Conservation (phyloP, 2,888 invertebrate genomes). For the Drosophila testacea region DNA sequence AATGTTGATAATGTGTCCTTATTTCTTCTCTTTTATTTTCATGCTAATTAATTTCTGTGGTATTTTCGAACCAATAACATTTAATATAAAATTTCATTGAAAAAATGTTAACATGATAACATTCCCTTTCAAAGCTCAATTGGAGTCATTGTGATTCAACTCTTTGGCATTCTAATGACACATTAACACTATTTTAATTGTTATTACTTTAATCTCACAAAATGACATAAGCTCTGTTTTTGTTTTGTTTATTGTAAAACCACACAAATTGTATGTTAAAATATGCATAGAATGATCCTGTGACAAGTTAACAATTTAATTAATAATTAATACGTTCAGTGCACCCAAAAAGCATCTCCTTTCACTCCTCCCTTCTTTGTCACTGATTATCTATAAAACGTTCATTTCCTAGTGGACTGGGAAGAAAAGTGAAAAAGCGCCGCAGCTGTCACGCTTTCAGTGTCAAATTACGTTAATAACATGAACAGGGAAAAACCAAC, state of each 20-base stretch:
- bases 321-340: slow-evolving; percentile 55
- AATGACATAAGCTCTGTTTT: slow-evolving; percentile 1
- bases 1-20: too few relatives aligned
- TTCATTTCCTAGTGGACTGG: slow-evolving; percentile 16
- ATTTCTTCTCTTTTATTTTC: background rate
- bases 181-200: slow-evolving; percentile 14
- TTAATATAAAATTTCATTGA: too few relatives aligned
- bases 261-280: slow-evolving; percentile 24
- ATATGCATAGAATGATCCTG: slow-evolving; percentile 38
- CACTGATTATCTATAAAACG: slow-evolving; percentile 39
- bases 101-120: background rate
- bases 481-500: slow-evolving; percentile 44
- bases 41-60: too few relatives aligned
- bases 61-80: too few relatives aligned
- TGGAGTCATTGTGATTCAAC: slow-evolving; percentile 15
- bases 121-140: slow-evolving; percentile 6
- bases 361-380: background rate
- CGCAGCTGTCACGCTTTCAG: slow-evolving; percentile 65
- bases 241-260: background rate
- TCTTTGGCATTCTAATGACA: background rate
- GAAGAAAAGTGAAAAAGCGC: slow-evolving; percentile 20
- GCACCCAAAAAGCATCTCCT: background rate
- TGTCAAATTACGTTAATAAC: slow-evolving; percentile 73
- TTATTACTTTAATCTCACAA: slow-evolving; percentile 15
- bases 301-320: slow-evolving; percentile 63